A percentile compares a stretch with the other conserved stretches of the same genome.
Evolutionary conservation across 2,113 vertebrate species (phyloP).

Genomic region (Terrapene triunguis): DNA sequence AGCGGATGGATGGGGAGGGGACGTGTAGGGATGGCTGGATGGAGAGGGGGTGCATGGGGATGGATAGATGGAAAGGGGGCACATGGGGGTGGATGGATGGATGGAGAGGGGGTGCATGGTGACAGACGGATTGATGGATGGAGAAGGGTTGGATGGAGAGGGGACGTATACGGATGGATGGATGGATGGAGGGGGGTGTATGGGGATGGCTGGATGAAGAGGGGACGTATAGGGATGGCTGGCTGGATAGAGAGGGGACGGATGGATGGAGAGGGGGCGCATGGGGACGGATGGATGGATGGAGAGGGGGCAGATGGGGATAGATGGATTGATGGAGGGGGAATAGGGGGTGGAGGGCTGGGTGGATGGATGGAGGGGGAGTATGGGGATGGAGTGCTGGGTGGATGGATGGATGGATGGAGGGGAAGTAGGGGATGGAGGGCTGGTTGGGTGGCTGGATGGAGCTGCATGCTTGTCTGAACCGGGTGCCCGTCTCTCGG

Average conservation of each 20-base stretch:
- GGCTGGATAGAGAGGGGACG: neutral
- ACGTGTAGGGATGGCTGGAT: neutral
- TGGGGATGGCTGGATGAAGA: no score
- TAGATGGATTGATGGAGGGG: neutral
- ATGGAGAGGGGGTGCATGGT: no score
- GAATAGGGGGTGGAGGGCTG: accelerated
- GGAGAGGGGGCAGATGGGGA: no score
- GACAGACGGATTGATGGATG: neutral
- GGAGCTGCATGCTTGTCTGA: neutral
- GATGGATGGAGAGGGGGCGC: no score
- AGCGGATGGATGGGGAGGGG: neutral
- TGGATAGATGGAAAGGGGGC: neutral
- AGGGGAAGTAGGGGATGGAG: no score
- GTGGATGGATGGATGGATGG: neutral
- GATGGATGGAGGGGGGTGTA: accelerated
- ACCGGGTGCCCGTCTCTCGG: neutral
- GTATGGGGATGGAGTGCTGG: neutral
- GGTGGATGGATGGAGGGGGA: no score
- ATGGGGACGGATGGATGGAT: neutral
- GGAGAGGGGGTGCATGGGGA: no score
- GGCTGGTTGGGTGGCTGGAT: neutral
- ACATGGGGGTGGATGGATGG: no score
- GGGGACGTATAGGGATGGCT: neutral
- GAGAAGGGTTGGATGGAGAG: neutral
- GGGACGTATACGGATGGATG: no score